Percentiles rank a stretch among this genome's conserved stretches.
Evolutionary conservation across 2,113 vertebrate genomes (phyloP).

Genomic region (Hemiscyllium ocellatum): DNA sequence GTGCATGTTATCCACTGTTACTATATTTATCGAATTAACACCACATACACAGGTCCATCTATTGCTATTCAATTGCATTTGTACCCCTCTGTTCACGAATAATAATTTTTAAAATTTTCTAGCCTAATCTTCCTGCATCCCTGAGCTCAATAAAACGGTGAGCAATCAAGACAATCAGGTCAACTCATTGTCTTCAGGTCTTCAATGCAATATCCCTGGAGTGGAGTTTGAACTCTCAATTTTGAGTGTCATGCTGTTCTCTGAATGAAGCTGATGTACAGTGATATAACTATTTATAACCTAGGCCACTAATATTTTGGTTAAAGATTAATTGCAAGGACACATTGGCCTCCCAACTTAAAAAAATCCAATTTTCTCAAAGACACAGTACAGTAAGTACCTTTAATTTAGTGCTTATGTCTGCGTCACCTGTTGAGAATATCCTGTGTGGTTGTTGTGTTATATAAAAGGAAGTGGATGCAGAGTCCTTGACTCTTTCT

Average conservation of each 20-base stretch:
- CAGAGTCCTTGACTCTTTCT: too few relatives aligned
- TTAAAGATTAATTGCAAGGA: background rate
- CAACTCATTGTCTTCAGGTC: background rate
- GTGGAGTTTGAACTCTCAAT: background rate
- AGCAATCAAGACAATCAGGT: background rate
- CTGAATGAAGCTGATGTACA: background rate
- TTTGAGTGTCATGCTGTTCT: background rate
- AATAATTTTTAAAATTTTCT: background rate
- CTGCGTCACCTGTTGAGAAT: background rate
- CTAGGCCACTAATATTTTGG: background rate
- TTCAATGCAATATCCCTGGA: too few relatives aligned
- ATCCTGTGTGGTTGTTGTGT: background rate
- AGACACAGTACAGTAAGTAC: background rate
- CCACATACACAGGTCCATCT: background rate
- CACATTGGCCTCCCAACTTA: background rate
- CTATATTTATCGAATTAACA: background rate
- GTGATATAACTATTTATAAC: background rate
- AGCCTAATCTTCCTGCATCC: background rate
- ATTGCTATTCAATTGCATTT: background rate
- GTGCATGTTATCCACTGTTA: background rate
- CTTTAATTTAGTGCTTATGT: background rate
- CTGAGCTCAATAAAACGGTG: background rate
- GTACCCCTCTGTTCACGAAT: background rate
- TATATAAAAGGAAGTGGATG: too few relatives aligned
- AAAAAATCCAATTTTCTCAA: background rate